Base-by-base conservation (phyloP, 2,797 vertebrate genomes). In the Pipistrellus kuhlii region DNA sequence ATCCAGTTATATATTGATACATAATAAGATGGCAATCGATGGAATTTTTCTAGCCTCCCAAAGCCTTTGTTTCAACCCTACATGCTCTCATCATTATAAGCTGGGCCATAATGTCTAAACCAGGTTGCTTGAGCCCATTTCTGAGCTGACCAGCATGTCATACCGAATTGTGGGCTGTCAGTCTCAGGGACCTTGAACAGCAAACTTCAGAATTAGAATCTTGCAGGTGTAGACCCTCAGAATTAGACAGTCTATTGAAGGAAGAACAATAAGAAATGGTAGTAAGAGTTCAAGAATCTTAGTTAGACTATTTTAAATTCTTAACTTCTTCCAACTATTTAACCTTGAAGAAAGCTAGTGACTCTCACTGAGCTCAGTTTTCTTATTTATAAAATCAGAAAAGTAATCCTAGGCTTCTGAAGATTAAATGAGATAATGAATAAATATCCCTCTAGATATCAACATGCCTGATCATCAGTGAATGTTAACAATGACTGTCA, bases 351-450 rank as follows among this genome's bases (percentile, higher is more conserved):
- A 77, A 66, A 25, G 59, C 80, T 64, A 85, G 10, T 89, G 38
- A 51, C 30, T 91, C 59, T 81, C 44, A 85, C 21, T 75, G 35
- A 85, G 62, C 32, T 92, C 71, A 64, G 11, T 78, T 93, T 93
- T 80, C 35, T 68, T 35, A 82, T 73, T 35, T 91, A 15, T 46
- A 57, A 82, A 93, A 69, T 71, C 1, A 5, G 27, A 66, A 90
- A 87, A 85, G 80, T 32, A 93, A 95, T 72, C 51, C n/a, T 15
- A 86, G 44, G 27, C 13, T 75, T 32, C 46, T 57, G 15, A 88
- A 13, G 51, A 75, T 94, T 64, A 85, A 94, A 73, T 25, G 17
- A 87, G 7, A 25, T 53, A 78, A 57, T 78, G 2, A 71, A 32
- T 77, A 87, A 82, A 68, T 82, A 73, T 72, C 51, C 57, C 51